Base-by-base conservation (phyloP, 1,140 invertebrate species). In the Drosophila funebris region DNA sequence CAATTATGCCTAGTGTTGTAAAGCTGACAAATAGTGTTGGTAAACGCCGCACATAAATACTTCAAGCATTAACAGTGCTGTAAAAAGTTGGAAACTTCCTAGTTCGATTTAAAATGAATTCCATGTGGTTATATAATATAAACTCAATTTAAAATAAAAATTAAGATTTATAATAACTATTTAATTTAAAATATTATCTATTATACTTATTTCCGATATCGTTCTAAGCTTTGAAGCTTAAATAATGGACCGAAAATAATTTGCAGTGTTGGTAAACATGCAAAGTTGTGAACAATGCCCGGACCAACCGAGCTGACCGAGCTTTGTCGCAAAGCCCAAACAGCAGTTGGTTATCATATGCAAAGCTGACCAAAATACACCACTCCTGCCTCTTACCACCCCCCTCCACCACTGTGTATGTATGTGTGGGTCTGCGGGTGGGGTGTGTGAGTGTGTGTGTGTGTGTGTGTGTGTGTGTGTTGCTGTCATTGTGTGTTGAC, bases 401-500 rank as follows among this genome's bases (percentile, higher is more conserved):
- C 16, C 1, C 18, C 7, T 1, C 4, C 16, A 29, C 14, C 7
- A 33, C 7, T 33, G 29, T 52, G 13, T 36, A 6, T 1, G 31
- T 20, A n/a, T 22, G 1, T 29, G 14, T 36, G 5, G 6, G 24
- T 36, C n/a, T n/a, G n/a, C n/a, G n/a, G n/a, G n/a, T n/a, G n/a
- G n/a, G n/a, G 5, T 57, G 14, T 27, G 14, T 39, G 33, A 8
- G 7, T 43, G 18, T 33, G 29, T 44, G 29, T 41, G 46, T 36
- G 56, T 27, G 24, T 60, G 16, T 39, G 11, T 27, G 22, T 31
- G 18, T 13, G 8, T 36, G 31, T 44, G 53, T 69, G 29, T 62
- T 53, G 54, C 44, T 64, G 61, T 57, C 70, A 61, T 77, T 87
- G 70, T 87, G 62, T 82, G 78, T 87, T 83, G 82, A 87, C 82